Base-by-base conservation (phyloP, 2,888 invertebrate species). In the Alsophila aescularia region DNA sequence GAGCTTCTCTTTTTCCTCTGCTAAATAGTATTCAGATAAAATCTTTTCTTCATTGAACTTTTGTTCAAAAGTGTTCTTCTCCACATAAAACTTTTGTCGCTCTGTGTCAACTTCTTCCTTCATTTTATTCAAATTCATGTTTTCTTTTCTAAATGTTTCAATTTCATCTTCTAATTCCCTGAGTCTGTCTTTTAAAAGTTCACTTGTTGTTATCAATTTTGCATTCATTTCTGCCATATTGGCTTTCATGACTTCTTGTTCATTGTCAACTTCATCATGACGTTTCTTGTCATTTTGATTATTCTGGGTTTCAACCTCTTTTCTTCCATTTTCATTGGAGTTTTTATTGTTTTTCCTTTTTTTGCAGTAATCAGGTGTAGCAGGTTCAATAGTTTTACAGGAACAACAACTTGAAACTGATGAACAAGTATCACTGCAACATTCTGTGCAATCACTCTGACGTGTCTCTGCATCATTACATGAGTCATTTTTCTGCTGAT, bases 1-100 rank as follows among this genome's bases (percentile, higher is more conserved):
- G 7, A 96, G 77, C 74, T 94, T 94, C 67, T 94, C 94, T 61
- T 93, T 94, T 77, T 95, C 95, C 69, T 95, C 95, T 55, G 94
- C 94, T 67, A 95, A 77, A 77, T 93, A 93, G 65, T 93, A 93
- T 75, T 95, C 94, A 16, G 93, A 87, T 65, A 93, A 88, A 42
- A 94, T 93, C 75, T 93, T 93, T 60, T 95, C 94, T 77, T 94
- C 94, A 72, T 94, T 93, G 24, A 94, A 87, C 52, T 93, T 93
- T 52, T 93, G 93, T 73, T 93, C 90, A 67, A 92, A 90, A 39
- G 86, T 82, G 35, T 90, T 79, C 69, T 93, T 94, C 56, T 95
- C 94, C 72, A 94, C 93, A 45, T 92, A 88, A 68, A 94, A 92
- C 62, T 93, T 93, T 54, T 93, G 93, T 67, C 92, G 93, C 60